Base-by-base conservation (phyloP, 2,113 vertebrate genomes). In the Phaethon lepturus region DNA sequence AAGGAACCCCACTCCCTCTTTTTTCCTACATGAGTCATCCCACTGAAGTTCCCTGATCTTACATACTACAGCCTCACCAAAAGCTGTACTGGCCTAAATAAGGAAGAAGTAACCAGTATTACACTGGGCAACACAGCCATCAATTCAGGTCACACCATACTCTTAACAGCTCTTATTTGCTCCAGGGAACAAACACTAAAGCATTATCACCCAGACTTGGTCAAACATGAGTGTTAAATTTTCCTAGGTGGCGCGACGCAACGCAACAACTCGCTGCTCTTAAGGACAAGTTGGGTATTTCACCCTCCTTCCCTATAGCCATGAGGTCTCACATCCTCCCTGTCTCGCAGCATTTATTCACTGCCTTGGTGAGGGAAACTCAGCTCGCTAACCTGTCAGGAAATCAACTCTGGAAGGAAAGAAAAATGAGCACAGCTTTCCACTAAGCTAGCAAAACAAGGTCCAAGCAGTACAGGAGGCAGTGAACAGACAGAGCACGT, bases 141-240 rank as follows among this genome's bases (percentile, higher is more conserved):
- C n/a, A 62, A 25, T 9, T 59, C n/a, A 33, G 0, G 1, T 24
- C 8, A 5, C 33, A 29, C 52, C 33, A 20, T 20, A 47, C 26
- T 68, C 29, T 73, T 53, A 63, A 62, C 0, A 11, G 52, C 31
- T 95, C 60, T 87, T 74, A 33, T 68, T 75, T 93, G 58, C 63
- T 79, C 45, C 42, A 35, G 9, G 26, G 26, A 88, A 56, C 58
- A 94, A 94, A 75, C 22, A 67, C 16, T 68, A 55, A 45, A 87
- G 62, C 5, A 6, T 40, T 86, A 88, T 82, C 77, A 82, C 9
- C 25, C 66, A 92, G 74, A 87, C 64, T 38, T 85, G 45, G 38
- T 84, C 67, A 87, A 89, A 90, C 35, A 67, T 1, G 2, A 64
- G 28, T 5, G n/a, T 45, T 28, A 53, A 7, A 5, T 88, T 85